Percentiles rank a stretch among this genome's conserved stretches.
Evolutionary conservation across 2,113 vertebrate species (phyloP).

Genomic region (Callithrix jacchus): DNA sequence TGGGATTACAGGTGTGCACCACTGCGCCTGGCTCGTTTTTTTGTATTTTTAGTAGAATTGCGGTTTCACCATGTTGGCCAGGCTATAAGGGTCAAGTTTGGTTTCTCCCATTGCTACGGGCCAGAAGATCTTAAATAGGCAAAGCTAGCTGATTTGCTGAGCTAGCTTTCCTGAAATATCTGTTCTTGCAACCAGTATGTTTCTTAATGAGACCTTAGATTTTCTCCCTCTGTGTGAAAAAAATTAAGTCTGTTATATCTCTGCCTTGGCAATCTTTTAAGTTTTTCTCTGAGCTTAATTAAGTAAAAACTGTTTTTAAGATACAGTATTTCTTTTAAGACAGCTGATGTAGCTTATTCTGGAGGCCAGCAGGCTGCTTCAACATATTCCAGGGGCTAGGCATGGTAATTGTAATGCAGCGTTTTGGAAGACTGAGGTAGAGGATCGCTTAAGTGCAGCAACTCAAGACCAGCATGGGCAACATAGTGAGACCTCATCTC

Average conservation of each 20-base stretch:
- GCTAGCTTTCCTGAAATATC: slow-evolving; percentile 6
- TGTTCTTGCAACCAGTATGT: background rate
- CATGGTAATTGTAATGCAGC: background rate
- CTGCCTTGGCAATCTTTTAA: background rate
- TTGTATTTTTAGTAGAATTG: too few species aligned
- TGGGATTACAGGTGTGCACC: too few species aligned
- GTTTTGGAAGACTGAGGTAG: background rate
- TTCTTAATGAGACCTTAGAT: background rate
- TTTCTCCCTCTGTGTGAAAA: background rate
- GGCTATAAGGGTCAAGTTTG: background rate
- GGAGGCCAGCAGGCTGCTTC: background rate
- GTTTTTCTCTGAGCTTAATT: background rate
- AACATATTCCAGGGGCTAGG: background rate
- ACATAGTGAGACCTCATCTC: background rate
- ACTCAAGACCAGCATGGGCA: background rate
- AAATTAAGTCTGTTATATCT: background rate
- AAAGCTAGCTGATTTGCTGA: background rate
- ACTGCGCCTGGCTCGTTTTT: too few species aligned
- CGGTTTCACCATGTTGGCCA: too few species aligned
- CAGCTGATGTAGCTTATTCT: background rate
- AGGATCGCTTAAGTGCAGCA: background rate
- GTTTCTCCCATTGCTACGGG: background rate
- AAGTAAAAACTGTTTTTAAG: background rate
- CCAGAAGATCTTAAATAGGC: background rate
- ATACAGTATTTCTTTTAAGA: background rate